Base-by-base conservation (phyloP, 2,113 vertebrate species). In the Pedetes capensis region DNA sequence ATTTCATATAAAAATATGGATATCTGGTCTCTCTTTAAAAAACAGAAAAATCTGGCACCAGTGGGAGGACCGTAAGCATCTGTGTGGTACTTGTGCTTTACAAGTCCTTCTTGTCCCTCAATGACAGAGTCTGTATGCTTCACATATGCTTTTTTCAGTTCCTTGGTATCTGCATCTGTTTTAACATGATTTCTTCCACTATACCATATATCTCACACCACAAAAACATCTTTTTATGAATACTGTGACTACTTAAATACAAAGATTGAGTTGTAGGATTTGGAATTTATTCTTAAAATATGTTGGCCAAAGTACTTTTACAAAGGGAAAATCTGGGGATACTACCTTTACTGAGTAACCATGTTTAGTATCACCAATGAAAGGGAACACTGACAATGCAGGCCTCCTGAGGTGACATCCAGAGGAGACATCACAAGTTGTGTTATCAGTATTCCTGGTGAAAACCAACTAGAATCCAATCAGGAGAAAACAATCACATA, bases 1-100 rank as follows among this genome's bases (percentile, higher is more conserved):
- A 75, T 91, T 64, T 89, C 51, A 92, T n/a, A 59, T 23, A 80
- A 80, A 90, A 94, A 51, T 79, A 93, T 2, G 8, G 6, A 74
- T 18, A 78, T 90, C 71, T 87, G 51, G 10, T n/a, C 69, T 53
- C 25, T 94, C 53, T 59, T 55, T 59, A 59, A 59, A 59, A 75
- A 86, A 63, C 0, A 64, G 37, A 66, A 94, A 79, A 94, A 39
- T n/a, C 2, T 55, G 69, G 44, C 12, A 4, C 37, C 2, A 6
- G 5, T 49, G 18, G 22, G 29, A 51, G 13, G 1, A 16, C 8
- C 8, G 12, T 0, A 27, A 44, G 47, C 1, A 59, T 23, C 55
- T 72, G 39, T 59, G 53, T 59, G 17, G n/a, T 10, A 37, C 37
- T 25, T 2, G 0, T 3, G 25, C 47, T 53, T 87, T n/a, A 10